These are phyloP conservation scores for Neomonachus schauinslandi DNA, from an alignment of 2,113 vertebrate genomes.

Conservation along the genomic window DNA sequence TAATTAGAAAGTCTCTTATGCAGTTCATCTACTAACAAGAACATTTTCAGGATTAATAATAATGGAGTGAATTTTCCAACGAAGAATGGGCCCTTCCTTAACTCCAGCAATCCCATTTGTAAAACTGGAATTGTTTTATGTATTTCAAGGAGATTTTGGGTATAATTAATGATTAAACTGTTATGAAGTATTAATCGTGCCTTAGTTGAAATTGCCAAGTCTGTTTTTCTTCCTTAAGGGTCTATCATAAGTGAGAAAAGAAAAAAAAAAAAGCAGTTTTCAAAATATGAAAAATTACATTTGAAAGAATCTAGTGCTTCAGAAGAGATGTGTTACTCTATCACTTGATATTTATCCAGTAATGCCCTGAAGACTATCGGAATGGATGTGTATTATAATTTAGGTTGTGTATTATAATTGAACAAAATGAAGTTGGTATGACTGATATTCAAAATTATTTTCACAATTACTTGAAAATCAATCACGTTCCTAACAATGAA, in stretches of 20 bases:
- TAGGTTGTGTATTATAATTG: neutral
- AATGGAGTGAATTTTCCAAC: conserved; percentile 59
- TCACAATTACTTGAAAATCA: neutral
- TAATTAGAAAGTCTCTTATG: conserved; percentile 81
- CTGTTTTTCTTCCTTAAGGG: conserved; percentile 33
- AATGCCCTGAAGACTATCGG: neutral
- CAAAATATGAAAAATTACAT: neutral
- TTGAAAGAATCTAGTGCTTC: neutral
- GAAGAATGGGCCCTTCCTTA: conserved; percentile 46
- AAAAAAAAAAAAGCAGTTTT: neutral
- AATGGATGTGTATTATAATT: neutral
- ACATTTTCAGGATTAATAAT: conserved; percentile 76
- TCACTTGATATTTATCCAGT: neutral
- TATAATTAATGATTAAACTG: conserved; percentile 62
- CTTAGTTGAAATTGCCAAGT: conserved; percentile 34
- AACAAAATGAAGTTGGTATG: neutral
- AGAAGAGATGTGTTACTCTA: neutral
- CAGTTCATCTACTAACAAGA: conserved; percentile 75
- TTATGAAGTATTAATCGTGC: conserved; percentile 56
- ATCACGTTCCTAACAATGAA: neutral
- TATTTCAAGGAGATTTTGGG: conserved; percentile 22
- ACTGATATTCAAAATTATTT: neutral
- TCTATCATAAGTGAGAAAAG: conserved; percentile 27
- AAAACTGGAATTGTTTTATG: conserved; percentile 63
- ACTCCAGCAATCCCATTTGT: conserved; percentile 46